Conservation (phyloP, 1,140 invertebrate genomes). For the Brachionus rotundiformis region DNA sequence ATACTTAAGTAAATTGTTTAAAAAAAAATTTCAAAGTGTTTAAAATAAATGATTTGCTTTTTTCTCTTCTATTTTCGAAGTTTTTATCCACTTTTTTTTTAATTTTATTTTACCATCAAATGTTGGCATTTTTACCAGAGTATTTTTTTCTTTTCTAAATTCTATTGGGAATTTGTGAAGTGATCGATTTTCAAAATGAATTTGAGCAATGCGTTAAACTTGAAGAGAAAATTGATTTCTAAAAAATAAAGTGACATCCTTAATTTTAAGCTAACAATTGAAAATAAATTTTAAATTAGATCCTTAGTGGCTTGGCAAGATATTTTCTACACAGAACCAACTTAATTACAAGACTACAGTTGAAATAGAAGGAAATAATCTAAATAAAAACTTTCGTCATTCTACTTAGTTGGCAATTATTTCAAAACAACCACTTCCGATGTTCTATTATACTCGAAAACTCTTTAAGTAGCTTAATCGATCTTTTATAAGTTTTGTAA, state of each 20-base stretch:
- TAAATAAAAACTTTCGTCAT: not conserved
- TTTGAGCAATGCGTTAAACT: not conserved
- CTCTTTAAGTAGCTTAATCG: not conserved
- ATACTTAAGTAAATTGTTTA: slow-evolving; percentile 21
- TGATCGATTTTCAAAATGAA: not conserved
- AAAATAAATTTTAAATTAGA: slow-evolving; percentile 10
- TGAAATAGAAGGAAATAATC: not conserved
- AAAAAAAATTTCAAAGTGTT: not conserved
- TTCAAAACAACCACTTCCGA: not conserved
- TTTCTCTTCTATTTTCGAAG: not conserved
- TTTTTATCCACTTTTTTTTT: not conserved
- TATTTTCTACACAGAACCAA: not conserved
- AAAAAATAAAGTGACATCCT: slow-evolving; percentile 19
- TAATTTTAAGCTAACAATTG: slow-evolving; percentile 9
- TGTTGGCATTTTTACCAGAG: not conserved
- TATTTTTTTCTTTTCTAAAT: not conserved
- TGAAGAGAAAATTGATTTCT: slow-evolving; percentile 8
- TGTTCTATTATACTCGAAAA: not conserved
- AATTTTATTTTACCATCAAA: too few species aligned
- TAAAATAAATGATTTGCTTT: not conserved
- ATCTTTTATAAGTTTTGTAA: not conserved
- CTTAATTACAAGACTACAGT: not conserved
- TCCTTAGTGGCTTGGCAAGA: not conserved
- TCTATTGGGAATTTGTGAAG: not conserved
- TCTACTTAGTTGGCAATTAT: not conserved